Conservation (phyloP, 1,140 invertebrate genomes). For the Ostrea edulis region DNA sequence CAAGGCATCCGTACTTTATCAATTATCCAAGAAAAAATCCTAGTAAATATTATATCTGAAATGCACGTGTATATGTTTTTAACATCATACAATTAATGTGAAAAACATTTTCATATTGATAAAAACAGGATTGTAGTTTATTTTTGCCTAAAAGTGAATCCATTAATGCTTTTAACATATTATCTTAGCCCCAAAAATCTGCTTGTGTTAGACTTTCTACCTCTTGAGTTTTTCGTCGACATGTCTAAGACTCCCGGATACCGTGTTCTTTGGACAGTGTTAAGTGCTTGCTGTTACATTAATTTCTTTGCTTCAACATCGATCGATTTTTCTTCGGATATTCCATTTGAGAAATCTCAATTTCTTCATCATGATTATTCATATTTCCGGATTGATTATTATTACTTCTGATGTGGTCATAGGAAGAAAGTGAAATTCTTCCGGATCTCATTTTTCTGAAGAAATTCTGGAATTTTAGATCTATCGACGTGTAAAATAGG, state of each 20-base stretch:
- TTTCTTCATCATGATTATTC: not conserved
- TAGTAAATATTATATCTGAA: too few relatives aligned
- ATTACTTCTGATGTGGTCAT: not conserved
- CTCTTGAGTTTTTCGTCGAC: not conserved
- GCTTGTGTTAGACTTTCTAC: not conserved
- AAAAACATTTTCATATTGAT: not conserved
- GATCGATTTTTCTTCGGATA: not conserved
- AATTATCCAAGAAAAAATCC: too few relatives aligned
- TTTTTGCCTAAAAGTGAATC: not conserved
- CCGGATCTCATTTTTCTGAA: too few relatives aligned
- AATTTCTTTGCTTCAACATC: conserved; percentile 11
- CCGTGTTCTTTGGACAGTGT: not conserved
- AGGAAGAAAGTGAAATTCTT: too few relatives aligned
- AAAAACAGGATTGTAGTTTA: not conserved
- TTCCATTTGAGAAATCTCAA: conserved; percentile 15
- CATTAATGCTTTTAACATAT: not conserved
- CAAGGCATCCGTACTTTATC: too few relatives aligned
- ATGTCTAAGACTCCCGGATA: conserved; percentile 10
- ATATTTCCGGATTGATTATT: not conserved
- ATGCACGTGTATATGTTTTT: too few relatives aligned
- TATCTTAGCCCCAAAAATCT: not conserved
- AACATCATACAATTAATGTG: not conserved
- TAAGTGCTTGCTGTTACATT: not conserved
- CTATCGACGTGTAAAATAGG: too few relatives aligned
- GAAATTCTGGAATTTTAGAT: too few relatives aligned